phyloP scores from a whole-genome alignment of 2,797 vertebrate genomes.

The Muscicapa striata region DNA sequence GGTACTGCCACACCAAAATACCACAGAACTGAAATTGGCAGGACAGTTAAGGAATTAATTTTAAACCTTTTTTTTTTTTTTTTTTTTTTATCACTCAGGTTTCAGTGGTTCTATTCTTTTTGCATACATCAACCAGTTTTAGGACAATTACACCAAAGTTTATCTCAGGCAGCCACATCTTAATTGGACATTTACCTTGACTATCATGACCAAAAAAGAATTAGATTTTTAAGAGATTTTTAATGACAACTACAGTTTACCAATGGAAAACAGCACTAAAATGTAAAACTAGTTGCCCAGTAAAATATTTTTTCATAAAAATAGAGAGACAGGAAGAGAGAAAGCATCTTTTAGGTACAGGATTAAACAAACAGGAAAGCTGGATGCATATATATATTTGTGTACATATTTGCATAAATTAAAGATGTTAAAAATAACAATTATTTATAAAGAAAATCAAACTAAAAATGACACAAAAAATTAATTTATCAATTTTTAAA shows the following conservation, averaged over 20 bases:
- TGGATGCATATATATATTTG: neutral
- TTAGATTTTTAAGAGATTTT: neutral
- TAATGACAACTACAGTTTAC: neutral
- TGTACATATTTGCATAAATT: neutral
- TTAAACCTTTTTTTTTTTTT: neutral
- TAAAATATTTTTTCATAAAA: neutral
- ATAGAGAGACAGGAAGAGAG: neutral
- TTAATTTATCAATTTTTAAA: neutral
- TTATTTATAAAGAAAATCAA: neutral
- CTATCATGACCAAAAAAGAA: neutral
- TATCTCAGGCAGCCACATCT: neutral
- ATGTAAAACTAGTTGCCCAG: neutral
- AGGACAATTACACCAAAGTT: neutral
- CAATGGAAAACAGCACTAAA: neutral
- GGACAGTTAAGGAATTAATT: neutral
- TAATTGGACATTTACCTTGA: neutral
- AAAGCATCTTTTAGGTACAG: neutral
- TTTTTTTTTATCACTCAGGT: neutral
- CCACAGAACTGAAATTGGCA: neutral
- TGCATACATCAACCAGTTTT: neutral
- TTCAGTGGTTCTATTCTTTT: neutral
- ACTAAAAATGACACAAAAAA: neutral
- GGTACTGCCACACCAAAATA: neutral
- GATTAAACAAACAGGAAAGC: neutral
- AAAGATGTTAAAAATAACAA: neutral